These are phyloP conservation scores for Geopemphigus sp. DNA, from an alignment of 1,140 invertebrate genomes.

Conservation along the genomic window DNA sequence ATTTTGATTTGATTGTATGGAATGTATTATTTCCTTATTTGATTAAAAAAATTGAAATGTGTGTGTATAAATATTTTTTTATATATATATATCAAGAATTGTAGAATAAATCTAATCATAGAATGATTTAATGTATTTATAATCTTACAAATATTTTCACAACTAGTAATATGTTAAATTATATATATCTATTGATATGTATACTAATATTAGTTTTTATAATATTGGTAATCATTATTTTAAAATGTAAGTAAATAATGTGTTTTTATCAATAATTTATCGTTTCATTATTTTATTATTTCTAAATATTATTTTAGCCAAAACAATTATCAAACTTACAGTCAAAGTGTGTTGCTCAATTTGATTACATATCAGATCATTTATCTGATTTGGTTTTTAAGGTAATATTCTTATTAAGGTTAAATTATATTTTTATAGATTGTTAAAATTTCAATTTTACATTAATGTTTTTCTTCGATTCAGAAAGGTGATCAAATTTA, in stretches of 20 bases:
- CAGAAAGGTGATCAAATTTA: slow-evolving; percentile 71
- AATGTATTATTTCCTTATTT: background rate
- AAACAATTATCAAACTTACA: slow-evolving; percentile 51
- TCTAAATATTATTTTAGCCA: slow-evolving; percentile 14
- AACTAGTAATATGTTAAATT: too few relatives aligned
- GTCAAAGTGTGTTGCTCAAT: slow-evolving; percentile 71
- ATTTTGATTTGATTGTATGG: too few relatives aligned
- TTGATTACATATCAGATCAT: slow-evolving; percentile 69
- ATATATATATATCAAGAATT: too few relatives aligned
- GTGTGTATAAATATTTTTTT: too few relatives aligned
- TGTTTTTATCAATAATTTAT: background rate
- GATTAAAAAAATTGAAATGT: background rate
- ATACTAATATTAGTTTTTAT: too few relatives aligned
- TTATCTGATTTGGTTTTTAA: slow-evolving; percentile 71
- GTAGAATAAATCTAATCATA: too few relatives aligned
- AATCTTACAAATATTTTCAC: too few relatives aligned
- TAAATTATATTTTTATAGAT: background rate
- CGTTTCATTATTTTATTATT: background rate
- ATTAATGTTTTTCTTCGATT: slow-evolving; percentile 53
- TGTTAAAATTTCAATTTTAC: background rate
- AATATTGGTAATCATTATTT: background rate
- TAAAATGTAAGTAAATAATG: background rate
- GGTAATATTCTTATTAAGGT: slow-evolving; percentile 58
- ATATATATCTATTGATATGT: too few relatives aligned
- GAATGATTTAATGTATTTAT: too few relatives aligned